Base-by-base conservation (phyloP, 92 coral and sea anemone genomes). In the Meandrina meandrites region DNA sequence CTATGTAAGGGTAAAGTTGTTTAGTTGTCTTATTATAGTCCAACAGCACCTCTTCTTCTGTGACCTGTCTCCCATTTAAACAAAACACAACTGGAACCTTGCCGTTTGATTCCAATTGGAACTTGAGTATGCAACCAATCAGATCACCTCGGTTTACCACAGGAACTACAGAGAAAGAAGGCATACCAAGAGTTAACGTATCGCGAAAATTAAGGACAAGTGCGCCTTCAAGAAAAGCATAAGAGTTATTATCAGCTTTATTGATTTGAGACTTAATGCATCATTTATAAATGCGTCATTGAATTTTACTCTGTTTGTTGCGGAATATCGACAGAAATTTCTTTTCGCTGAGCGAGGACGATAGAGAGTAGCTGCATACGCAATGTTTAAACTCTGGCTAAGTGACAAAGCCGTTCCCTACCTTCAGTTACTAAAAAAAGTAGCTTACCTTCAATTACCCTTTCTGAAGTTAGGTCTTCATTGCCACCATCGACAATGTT, bases 71-170 rank as follows among this genome's bases (percentile, higher is more conserved):
- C 8, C 79, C 79, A 75, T 75, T 75, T 14, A 75, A 45, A 45
- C 32, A 40, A 45, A 75, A 75, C 18, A 45, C 79, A 40, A 75
- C 79, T 10, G 28, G 53, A 8, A 75, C 79, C 50, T 75, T 45
- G 30, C 57, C 79, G 79, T 22, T 36, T 15, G 30, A 28, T 75
- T 75, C 30, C 28, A 24, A 12, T 21, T 40, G 57, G 31, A 45
- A 75, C 50, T 32, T 72, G 0, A 36, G 1, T 15, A 16, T 75
- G 31, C 79, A 75, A 40, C 79, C 56, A 40, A 75, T 75, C 57
- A 75, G 50, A 42, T 75, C 79, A 75, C 79, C 79, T 40, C 53
- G 57, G 32, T 75, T 75, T 22, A 42, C 79, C 32, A 75, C 79
- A 40, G 79, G 56, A 32, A 40, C 79, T 75, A 75, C 2, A 42